Evolutionary conservation across 2,113 vertebrate species (phyloP), one percentile per base, ranked within the genome.

Genomic region (Seriola dumerili): DNA sequence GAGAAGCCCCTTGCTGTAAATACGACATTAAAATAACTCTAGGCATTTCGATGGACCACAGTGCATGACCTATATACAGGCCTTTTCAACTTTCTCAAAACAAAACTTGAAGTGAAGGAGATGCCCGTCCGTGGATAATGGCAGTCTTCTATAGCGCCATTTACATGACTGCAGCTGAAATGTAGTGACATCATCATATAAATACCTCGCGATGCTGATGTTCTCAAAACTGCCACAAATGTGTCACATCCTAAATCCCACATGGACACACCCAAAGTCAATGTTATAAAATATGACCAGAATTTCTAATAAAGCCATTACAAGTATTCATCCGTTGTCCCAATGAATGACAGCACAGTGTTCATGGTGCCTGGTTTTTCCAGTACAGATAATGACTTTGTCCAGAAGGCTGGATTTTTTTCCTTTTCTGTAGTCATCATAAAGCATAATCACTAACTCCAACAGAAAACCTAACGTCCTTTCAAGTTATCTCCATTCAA

Each of bases 61-160:
- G 48, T 52, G 59, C 19, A 38, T 93, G 90, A 91, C 91, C 92
- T 91, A 94, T 85, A 88, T 92, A 87, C 67, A 32, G 73, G 62
- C 65, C 75, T 72, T 80, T 85, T 86, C 73, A 84, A 81, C 86
- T 83, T 90, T 87, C 64, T 70, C 66, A 65, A 48, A 42, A 63
- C 6, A 75, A 75, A 87, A 89, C 75, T n/a, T 84, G 58, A 90
- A 81, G 80, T 76, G 83, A 88, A 86, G 68, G 66, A 79, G 38
- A 65, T 0, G 38, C 4, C 12, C 3, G 10, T 86, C 36, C 13
- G 19, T 73, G 52, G 76, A 62, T 21, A 34, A 38, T 36, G 38
- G 14, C 32, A 12, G 19, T 54, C n/a, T 44, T 40, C 62, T 71
- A 36, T 8, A 8, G 36, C 21, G 11, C 14, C 21, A 32, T 57